These are phyloP conservation scores for Protobothrops mucrosquamatus DNA, from an alignment of 2,113 vertebrate genomes.

Conservation along the genomic window DNA sequence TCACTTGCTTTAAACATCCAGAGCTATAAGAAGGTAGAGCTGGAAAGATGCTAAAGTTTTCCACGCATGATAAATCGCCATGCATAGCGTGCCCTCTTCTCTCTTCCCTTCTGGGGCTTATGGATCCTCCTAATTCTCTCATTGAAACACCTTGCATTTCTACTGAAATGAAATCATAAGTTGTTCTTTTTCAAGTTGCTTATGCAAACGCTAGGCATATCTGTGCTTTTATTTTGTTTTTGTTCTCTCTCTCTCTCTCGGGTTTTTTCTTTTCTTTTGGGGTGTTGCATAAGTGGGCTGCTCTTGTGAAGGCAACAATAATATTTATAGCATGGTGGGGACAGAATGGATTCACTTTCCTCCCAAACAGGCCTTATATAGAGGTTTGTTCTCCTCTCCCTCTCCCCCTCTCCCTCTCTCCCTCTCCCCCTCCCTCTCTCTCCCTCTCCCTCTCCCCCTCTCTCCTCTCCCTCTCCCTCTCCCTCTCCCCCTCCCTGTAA, in stretches of 20 bases:
- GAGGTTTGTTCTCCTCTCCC: neutral
- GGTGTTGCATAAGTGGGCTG: neutral
- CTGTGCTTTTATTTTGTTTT: neutral
- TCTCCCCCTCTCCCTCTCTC: neutral
- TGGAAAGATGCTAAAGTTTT: neutral
- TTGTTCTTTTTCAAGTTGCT: neutral
- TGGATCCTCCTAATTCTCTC: neutral
- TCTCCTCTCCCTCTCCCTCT: neutral
- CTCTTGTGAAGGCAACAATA: neutral
- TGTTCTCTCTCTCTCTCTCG: neutral
- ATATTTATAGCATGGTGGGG: neutral
- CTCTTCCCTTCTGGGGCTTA: neutral
- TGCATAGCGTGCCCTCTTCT: neutral
- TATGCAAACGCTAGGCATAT: neutral
- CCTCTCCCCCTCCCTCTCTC: no score
- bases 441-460: no score
- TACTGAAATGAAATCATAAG: neutral
- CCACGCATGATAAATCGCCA: neutral
- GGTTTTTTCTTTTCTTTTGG: neutral
- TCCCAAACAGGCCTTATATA: neutral
- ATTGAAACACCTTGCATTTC: neutral
- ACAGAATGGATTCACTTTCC: neutral
- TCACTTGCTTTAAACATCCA: neutral
- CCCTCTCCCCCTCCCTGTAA: no score
- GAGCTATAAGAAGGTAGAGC: neutral